Evolutionary conservation across 2,113 vertebrate species (phyloP), one percentile per base, ranked within the genome.

Genomic region (Geococcyx californianus): DNA sequence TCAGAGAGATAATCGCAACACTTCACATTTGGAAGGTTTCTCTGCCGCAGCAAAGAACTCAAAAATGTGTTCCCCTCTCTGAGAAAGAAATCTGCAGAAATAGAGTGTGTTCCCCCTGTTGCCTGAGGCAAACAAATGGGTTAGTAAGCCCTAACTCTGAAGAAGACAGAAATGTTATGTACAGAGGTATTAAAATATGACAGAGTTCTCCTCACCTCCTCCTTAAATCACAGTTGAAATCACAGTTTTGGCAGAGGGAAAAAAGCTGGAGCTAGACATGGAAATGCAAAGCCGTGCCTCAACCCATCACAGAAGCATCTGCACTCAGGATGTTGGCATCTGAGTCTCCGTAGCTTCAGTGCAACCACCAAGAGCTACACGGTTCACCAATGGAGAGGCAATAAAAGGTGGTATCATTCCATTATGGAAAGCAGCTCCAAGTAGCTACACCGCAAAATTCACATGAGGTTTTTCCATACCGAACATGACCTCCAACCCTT

Each of bases 191-290:
- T 94, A 84, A 89, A 88, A 94, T 28, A 93, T 0, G 1, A 83
- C 56, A 89, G 91, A 93, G 76, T 93, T 97, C 82, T 89, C 81
- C 90, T 96, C 92, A 87, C 90, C 82, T 91, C 90, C 92, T 93
- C 94, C 91, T 96, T 84, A 92, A 95, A 93, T 97, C 97, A 97
- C 94, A 96, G 95, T 96, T 96, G 93, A 96, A 97, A 93, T 96
- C 96, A 96, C 95, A 96, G 94, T 95, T 97, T 96, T 73, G 90
- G 95, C 86, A 91, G 83, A 88, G 45, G 45, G 52, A 69, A 45
- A 76, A 84, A 97, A 95, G 81, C 67, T 89, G 83, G 66, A 77
- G 93, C 82, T 82, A 87, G 84, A 87, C 8, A 2, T n/a, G 80
- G 83, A 62, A 93, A 93, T 34, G 84, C 81, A 82, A 93, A 95